phyloP scores from a whole-genome alignment of 2,888 invertebrate genomes.

The Hydroisotoma schaefferi region DNA sequence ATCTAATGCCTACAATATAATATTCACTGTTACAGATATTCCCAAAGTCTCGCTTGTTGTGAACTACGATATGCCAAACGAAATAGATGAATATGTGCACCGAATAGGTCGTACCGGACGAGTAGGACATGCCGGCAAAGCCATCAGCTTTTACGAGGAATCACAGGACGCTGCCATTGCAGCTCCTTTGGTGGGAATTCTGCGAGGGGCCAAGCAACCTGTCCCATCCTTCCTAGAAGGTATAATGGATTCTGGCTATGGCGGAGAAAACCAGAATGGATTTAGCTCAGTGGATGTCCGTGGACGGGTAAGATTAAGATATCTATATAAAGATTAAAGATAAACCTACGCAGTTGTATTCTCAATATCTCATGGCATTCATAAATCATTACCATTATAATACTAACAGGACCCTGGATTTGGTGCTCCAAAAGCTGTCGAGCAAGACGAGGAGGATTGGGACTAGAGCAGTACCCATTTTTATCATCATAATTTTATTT shows the following conservation, averaged over 20 bases:
- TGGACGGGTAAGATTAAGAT: conserved; percentile 58
- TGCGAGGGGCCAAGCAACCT: conserved; percentile 70
- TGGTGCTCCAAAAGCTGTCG: conserved; percentile 18
- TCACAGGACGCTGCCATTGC: conserved; percentile 61
- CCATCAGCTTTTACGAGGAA: conserved; percentile 61
- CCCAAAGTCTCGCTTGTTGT: conserved; percentile 65
- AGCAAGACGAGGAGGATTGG: conserved; percentile 30
- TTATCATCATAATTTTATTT: no score
- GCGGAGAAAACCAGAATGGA: conserved; percentile 13
- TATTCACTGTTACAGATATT: conserved; percentile 63
- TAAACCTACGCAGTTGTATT: no score
- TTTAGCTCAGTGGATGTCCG: conserved; percentile 72
- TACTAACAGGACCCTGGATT: not conserved
- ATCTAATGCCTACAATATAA: not conserved
- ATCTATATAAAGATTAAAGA: not conserved
- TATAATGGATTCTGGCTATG: conserved; percentile 52
- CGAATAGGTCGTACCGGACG: conserved; percentile 57
- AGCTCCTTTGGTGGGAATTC: conserved; percentile 65
- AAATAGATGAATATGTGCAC: conserved; percentile 56
- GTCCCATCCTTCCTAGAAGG: conserved; percentile 67
- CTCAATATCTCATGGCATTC: no score
- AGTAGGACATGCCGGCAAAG: conserved; percentile 54
- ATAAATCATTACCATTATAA: no score
- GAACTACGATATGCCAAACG: conserved; percentile 56
- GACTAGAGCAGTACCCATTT: no score